phyloP scores from a whole-genome alignment of 2,797 vertebrate species.

The Chlorospingus semifuscus region DNA sequence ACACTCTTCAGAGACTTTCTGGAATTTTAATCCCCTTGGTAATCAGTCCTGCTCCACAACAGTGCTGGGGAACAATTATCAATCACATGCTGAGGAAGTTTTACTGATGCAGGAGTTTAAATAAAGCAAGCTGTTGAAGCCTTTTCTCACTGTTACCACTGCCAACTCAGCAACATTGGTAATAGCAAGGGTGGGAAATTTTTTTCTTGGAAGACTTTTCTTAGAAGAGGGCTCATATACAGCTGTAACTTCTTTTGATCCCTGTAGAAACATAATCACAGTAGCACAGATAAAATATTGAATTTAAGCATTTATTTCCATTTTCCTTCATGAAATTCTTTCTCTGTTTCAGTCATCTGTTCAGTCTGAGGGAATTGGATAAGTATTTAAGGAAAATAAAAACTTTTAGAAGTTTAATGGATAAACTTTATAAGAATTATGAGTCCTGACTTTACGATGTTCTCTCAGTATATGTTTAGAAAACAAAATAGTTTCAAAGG shows the following conservation, averaged over 20 bases:
- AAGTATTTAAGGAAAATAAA: neutral
- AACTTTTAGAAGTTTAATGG: neutral
- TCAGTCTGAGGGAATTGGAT: neutral
- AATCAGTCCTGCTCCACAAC: constrained; percentile 18
- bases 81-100: constrained; percentile 30
- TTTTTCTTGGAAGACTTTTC: neutral
- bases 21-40: constrained; percentile 40
- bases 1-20: neutral
- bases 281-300: constrained; percentile 22
- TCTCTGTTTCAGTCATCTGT: neutral
- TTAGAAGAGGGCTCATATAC: neutral
- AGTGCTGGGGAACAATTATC: constrained; percentile 26
- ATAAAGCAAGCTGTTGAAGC: constrained; percentile 28
- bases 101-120: constrained; percentile 45
- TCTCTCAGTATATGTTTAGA: neutral
- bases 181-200: neutral
- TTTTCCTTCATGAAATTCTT: neutral
- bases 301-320: neutral
- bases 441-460: neutral
- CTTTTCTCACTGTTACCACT: neutral
- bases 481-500: neutral
- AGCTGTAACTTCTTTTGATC: constrained; percentile 41
- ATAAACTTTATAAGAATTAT: neutral
- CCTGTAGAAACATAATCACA: neutral
- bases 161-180: constrained; percentile 2